Evolutionary conservation across 2,797 vertebrate genomes (phyloP).

Genomic region (Bucorvus abyssinicus): DNA sequence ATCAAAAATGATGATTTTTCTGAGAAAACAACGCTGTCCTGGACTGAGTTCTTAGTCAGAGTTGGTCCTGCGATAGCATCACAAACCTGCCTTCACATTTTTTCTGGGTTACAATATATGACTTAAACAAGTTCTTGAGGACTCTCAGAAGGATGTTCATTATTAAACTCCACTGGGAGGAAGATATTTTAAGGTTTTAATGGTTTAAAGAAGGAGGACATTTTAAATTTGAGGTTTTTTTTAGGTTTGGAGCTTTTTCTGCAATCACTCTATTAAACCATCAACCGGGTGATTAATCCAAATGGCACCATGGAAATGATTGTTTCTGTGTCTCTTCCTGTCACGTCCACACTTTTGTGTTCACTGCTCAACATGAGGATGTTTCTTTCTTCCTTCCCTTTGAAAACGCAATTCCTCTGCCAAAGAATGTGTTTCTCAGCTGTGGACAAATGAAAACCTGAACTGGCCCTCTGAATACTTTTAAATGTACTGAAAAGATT

Average conservation of each 20-base stretch:
- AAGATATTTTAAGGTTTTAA: too few species aligned
- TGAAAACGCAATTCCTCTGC: not conserved
- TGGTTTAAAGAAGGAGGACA: too few species aligned
- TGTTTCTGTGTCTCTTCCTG: not conserved
- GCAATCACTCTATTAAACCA: not conserved
- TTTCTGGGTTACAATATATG: not conserved
- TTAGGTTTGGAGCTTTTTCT: not conserved
- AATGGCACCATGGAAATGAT: not conserved
- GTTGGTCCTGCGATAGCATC: not conserved
- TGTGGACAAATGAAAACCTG: conserved; percentile 20
- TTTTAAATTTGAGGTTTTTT: too few species aligned
- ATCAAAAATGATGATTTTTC: not conserved
- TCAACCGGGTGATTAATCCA: not conserved
- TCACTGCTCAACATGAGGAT: not conserved
- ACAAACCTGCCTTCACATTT: not conserved
- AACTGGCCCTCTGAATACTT: not conserved
- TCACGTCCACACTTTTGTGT: not conserved
- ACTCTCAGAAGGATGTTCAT: not conserved
- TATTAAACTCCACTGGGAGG: not conserved
- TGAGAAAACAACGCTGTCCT: not conserved
- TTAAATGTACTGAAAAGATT: conserved; percentile 1
- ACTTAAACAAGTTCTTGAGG: not conserved
- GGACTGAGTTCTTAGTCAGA: not conserved
- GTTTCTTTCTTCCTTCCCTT: not conserved
- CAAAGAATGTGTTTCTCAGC: not conserved